Conservation (phyloP, 1,140 invertebrate species). For the Euglossa dilemma region DNA sequence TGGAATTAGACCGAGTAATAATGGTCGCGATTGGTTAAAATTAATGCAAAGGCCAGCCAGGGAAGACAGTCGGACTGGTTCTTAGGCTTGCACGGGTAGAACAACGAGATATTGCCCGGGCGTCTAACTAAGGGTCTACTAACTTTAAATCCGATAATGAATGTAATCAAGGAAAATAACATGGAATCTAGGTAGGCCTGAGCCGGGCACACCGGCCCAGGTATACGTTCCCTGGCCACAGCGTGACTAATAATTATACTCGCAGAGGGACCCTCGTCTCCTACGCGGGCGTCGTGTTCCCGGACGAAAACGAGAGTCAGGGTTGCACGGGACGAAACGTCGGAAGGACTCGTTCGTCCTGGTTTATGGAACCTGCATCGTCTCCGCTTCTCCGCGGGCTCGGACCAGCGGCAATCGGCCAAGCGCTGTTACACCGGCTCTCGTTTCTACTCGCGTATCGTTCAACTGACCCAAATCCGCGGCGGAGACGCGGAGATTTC, state of each 20-base stretch:
- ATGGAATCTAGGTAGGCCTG: conserved; percentile 72
- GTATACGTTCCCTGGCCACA: conserved; percentile 65
- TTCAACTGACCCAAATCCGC: conserved; percentile 16
- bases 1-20: conserved; percentile 6
- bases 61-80: not conserved
- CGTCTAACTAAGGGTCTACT: conserved; percentile 61
- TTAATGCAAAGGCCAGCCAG: conserved; percentile 40
- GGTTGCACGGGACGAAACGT: conserved; percentile 16
- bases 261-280: conserved; percentile 57
- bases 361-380: too few species aligned
- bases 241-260: conserved; percentile 73
- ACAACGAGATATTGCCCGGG: conserved; percentile 40
- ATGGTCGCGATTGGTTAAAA: conserved; percentile 40
- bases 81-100: conserved; percentile 6
- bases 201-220: conserved; percentile 40
- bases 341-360: not conserved
- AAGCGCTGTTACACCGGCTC: not conserved
- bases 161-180: conserved; percentile 78
- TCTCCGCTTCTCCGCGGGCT: too few species aligned
- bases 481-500: not conserved
- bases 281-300: conserved; percentile 55
- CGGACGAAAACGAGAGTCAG: conserved; percentile 48
- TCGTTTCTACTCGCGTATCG: conserved; percentile 10
- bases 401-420: too few species aligned
- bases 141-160: conserved; percentile 77